Conservation (phyloP, 1,140 invertebrate species). For the Marisa cornuarietis region DNA sequence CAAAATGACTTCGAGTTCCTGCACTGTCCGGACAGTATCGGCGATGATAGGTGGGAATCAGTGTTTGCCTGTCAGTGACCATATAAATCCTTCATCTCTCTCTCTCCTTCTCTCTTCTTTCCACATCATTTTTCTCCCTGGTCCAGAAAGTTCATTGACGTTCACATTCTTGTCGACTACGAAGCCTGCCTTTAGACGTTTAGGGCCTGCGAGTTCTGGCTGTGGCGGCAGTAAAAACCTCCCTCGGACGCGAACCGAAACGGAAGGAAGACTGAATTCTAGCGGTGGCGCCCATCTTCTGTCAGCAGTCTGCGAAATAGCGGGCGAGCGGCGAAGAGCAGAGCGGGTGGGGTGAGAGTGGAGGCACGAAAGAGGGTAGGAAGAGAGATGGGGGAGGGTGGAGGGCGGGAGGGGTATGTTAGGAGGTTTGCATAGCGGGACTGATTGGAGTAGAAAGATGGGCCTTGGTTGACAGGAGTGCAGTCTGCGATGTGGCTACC, state of each 20-base stretch:
- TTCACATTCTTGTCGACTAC: too few relatives aligned
- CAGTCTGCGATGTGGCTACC: neutral
- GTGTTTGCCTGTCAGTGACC: too few relatives aligned
- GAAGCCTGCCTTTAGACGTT: too few relatives aligned
- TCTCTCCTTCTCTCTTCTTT: too few relatives aligned
- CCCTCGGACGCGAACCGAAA: conserved; percentile 3
- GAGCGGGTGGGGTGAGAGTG: neutral
- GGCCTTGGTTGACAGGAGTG: neutral
- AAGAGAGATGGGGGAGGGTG: neutral
- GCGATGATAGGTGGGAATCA: too few relatives aligned
- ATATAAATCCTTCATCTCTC: too few relatives aligned
- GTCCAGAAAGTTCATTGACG: too few relatives aligned
- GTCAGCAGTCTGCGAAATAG: conserved; percentile 8
- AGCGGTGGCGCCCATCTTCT: neutral
- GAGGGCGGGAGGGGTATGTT: neutral
- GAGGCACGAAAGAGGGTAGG: neutral
- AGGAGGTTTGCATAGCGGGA: neutral
- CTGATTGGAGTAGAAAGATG: neutral
- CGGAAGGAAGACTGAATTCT: neutral
- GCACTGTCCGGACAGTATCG: too few relatives aligned
- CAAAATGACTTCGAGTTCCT: too few relatives aligned
- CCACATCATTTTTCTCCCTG: too few relatives aligned
- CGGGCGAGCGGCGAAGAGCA: neutral
- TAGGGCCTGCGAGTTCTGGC: too few relatives aligned
- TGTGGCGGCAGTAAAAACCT: neutral